Base-by-base conservation (phyloP, 2,888 invertebrate species). In the Drosophila vallismaia region DNA sequence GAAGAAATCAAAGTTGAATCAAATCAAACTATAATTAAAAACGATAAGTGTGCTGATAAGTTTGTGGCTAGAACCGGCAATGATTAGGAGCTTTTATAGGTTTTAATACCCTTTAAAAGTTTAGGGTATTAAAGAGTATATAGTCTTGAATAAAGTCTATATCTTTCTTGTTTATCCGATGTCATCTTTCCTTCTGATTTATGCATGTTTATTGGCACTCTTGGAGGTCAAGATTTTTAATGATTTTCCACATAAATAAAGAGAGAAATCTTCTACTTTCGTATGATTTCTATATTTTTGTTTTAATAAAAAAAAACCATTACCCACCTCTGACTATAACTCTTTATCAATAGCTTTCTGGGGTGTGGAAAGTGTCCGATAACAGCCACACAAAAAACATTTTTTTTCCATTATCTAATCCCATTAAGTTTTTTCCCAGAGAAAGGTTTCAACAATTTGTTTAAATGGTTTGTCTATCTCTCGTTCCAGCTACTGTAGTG, bases 181-280 rank as follows among this genome's bases (percentile, higher is more conserved):
- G 26, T 45, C 45, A 71, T 64, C 48, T 48, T 19, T 19, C 55
- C 69, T 1, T 71, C 46, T 81, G 68, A 74, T 79, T 79, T 79
- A 74, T 44, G 52, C 42, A 5, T 26, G 49, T 38, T 33, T 28
- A 33, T 44, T 24, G 28, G 4, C 26, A 33, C 28, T 29, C 14
- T 24, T 24, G 38, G 14, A 19, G 9, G 5, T 14, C n/a, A 31
- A 48, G 38, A 46, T 64, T 46, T 46, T 64, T 2, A 19, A 19
- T 19, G 19, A 19, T 19, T 19, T 19, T 38, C 53, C 45, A 64
- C 52, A 31, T 33, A 10, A 33, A 33, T 4, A 10, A 19, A 2
- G 19, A 2, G 19, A 19, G 19, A 1, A 19, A 19, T 2, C 19
- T 19, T 19, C 19, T 19, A 19, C 19, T 19, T 19, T 19, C 14